Base-by-base conservation (phyloP, 2,113 vertebrate species). In the Lycaon pictus region DNA sequence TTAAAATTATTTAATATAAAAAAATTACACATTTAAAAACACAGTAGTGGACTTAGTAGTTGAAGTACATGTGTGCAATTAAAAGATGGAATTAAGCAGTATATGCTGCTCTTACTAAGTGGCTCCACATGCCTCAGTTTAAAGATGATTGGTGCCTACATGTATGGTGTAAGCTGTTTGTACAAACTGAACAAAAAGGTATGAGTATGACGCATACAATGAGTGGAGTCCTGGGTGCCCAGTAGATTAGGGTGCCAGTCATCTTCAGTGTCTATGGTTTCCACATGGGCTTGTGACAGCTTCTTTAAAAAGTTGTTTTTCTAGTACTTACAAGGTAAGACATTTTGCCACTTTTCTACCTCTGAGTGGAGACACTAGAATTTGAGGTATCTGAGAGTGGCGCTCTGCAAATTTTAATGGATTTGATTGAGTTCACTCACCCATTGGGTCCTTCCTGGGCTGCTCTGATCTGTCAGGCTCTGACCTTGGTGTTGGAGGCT, bases 21-120 rank as follows among this genome's bases (percentile, higher is more conserved):
- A 71, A 55, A 37, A 2, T 6, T 35, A 29, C 63, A 53, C 88
- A 91, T 20, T 85, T 82, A 89, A 96, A 95, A 90, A 95, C 58
- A 82, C 77, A 53, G 9, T n/a, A 93, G 69, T 19, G 4, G 1
- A 65, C 89, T 95, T 91, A 63, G 74, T 58, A n/a, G 11, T 58
- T 83, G 85, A 80, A 6, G 94, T 22, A 12, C 17, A 19, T 74
- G 7, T 76, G 88, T 95, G 4, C n/a, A 63, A 22, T 96, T 53
- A 27, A 92, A 82, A 93, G 69, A 10, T 29, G 2, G 43, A 87
- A 32, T 37, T 37, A 56, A 3, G 82, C 2, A 60, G 1, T 0
- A 0, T 17, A 11, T 29, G 48, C 81, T 92, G 1, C 5, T 3
- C 92, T 48, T 25, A 69, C 27, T 80, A 20, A 80, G 51, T 23